Conservation (phyloP, 2,888 invertebrate genomes). For the Amiota communis region DNA sequence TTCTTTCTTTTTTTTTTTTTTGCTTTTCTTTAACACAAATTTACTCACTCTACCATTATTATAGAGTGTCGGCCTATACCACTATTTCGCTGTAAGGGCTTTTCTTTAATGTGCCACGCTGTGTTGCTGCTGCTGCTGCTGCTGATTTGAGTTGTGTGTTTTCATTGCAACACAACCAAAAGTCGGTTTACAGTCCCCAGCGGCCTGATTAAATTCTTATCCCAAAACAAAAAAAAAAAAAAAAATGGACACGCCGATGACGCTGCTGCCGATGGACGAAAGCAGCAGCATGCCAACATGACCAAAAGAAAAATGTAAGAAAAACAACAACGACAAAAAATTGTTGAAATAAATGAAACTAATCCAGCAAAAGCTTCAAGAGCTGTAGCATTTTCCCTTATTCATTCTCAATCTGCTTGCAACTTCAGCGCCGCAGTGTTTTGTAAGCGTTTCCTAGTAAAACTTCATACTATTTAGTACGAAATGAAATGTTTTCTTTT, state of each 20-base stretch:
- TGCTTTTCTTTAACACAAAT: slow-evolving; percentile 4
- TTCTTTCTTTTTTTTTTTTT: slow-evolving; percentile 2
- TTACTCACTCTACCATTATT: slow-evolving; percentile 25
- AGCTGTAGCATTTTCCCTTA: slow-evolving; percentile 55
- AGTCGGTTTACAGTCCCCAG: slow-evolving; percentile 62
- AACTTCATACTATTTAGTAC: neutral
- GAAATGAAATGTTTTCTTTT: slow-evolving; percentile 16
- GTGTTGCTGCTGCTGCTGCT: slow-evolving; percentile 10
- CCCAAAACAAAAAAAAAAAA: too few species aligned
- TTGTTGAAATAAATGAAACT: slow-evolving; percentile 66
- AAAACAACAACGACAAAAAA: slow-evolving; percentile 33
- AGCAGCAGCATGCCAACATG: slow-evolving; percentile 21
- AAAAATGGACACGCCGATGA: slow-evolving; percentile 41
- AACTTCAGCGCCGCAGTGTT: slow-evolving; percentile 44
- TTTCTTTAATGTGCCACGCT: slow-evolving; percentile 8
- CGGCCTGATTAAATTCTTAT: slow-evolving; percentile 64
- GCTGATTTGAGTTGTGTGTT: slow-evolving; percentile 7
- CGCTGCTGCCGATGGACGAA: slow-evolving; percentile 19
- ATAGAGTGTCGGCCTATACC: neutral
- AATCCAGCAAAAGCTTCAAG: slow-evolving; percentile 58
- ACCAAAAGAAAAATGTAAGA: neutral
- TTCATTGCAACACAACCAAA: slow-evolving; percentile 34
- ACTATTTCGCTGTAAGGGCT: neutral
- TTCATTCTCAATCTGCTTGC: neutral
- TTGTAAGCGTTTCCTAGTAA: neutral